phyloP scores from a whole-genome alignment of 2,888 invertebrate genomes.

The Agriopis leucophaearia region DNA sequence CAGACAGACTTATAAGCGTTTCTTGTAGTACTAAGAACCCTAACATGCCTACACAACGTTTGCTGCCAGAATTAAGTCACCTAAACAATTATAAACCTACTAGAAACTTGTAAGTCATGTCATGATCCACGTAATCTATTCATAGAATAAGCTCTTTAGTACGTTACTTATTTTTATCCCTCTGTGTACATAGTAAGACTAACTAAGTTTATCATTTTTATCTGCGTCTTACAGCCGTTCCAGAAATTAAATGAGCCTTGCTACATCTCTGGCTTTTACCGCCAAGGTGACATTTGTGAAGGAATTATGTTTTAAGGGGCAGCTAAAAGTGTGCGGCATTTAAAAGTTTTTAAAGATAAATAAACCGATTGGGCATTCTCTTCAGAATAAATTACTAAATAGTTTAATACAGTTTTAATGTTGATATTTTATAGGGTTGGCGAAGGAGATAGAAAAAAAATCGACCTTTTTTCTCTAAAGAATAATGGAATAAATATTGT shows the following conservation, averaged over 20 bases:
- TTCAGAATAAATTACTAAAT: too few relatives aligned
- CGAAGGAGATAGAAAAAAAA: too few relatives aligned
- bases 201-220: slow-evolving; percentile 14
- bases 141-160: neutral
- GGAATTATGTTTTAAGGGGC: neutral
- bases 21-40: too few relatives aligned
- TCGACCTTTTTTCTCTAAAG: too few relatives aligned
- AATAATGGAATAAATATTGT: neutral
- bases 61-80: too few relatives aligned
- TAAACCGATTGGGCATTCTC: too few relatives aligned
- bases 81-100: neutral
- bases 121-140: neutral
- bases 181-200: neutral
- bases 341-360: too few relatives aligned
- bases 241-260: slow-evolving; percentile 20
- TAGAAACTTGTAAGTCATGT: neutral
- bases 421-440: too few relatives aligned
- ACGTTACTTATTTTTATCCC: neutral
- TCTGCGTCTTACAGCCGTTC: slow-evolving; percentile 7
- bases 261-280: slow-evolving; percentile 7
- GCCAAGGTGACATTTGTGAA: slow-evolving; percentile 12
- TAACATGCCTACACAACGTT: too few relatives aligned
- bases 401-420: too few relatives aligned
- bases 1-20: too few relatives aligned
- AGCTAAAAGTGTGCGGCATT: too few relatives aligned